Evolutionary conservation across 2,797 vertebrate genomes (phyloP).

Genomic region (Rhynchotus rufescens): DNA sequence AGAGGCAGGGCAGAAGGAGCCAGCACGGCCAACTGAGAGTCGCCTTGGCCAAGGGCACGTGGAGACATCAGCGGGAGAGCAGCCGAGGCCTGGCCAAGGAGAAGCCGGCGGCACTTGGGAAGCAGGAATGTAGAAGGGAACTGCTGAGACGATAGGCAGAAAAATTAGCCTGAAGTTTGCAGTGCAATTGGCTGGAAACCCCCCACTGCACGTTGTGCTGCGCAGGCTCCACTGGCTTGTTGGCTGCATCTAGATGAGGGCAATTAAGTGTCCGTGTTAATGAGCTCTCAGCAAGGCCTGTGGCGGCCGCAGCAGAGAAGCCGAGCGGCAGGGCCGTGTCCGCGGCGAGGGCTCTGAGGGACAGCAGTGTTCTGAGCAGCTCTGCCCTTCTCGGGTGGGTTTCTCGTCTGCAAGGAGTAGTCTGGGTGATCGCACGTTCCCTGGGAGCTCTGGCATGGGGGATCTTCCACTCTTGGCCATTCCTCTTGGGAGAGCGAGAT

Average conservation of each 20-base stretch:
- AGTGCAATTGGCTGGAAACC: slow-evolving; percentile 56
- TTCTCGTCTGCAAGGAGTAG: not conserved
- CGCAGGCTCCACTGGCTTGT: not conserved
- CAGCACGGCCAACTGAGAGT: not conserved
- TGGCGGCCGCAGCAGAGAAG: not conserved
- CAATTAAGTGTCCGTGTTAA: accelerated
- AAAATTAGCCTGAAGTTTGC: slow-evolving; percentile 7
- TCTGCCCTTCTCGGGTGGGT: accelerated
- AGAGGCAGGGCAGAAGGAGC: not conserved
- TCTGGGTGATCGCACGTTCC: not conserved
- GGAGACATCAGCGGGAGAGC: not conserved
- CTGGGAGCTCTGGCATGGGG: not conserved
- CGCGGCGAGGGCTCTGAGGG: not conserved
- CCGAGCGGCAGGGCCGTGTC: accelerated
- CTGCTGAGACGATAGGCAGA: slow-evolving; percentile 29
- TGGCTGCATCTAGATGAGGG: not conserved
- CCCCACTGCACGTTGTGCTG: not conserved
- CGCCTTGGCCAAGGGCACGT: slow-evolving; percentile 32
- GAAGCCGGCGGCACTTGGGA: not conserved
- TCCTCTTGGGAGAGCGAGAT: not conserved
- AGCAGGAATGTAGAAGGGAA: not conserved
- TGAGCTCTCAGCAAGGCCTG: not conserved
- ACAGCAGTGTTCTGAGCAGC: accelerated
- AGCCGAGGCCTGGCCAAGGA: slow-evolving; percentile 7
- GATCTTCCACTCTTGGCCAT: not conserved